Conservation (phyloP, 2,888 invertebrate genomes). For the Paralinhomoeus sp. region DNA sequence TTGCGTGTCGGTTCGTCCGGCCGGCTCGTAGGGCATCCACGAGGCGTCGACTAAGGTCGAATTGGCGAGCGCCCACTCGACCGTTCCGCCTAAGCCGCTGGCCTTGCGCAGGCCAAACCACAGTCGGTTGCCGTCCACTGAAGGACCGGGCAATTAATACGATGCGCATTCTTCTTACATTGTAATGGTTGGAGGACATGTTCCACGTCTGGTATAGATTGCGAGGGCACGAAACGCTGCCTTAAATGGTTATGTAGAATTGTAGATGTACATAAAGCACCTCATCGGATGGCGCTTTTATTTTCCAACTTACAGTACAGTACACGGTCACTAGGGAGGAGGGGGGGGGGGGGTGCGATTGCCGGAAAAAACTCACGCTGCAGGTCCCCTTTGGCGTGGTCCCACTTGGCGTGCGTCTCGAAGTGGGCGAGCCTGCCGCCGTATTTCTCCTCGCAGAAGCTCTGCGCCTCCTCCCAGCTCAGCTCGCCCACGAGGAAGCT, state of each 20-base stretch:
- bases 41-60: neutral
- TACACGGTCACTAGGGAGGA: no score
- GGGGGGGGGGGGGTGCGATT: no score
- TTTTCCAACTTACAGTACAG: no score
- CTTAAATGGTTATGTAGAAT: no score
- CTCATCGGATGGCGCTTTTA: no score
- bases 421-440: neutral
- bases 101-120: neutral
- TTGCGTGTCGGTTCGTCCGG: neutral
- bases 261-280: no score
- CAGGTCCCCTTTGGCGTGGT: neutral
- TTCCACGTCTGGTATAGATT: neutral
- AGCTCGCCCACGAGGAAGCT: neutral
- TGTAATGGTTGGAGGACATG: neutral
- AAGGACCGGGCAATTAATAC: no score
- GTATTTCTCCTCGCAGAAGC: neutral
- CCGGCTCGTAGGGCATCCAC: neutral
- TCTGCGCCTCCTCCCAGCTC: neutral
- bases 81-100: neutral
- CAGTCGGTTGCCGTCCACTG: neutral
- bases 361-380: no score
- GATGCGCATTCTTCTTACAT: neutral
- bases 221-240: no score
- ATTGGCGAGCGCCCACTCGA: neutral
- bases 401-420: conserved; percentile 1